Percentiles rank a stretch among this genome's conserved stretches.
Conservation (phyloP, 2,797 vertebrate genomes). For the Diceros bicornis region DNA sequence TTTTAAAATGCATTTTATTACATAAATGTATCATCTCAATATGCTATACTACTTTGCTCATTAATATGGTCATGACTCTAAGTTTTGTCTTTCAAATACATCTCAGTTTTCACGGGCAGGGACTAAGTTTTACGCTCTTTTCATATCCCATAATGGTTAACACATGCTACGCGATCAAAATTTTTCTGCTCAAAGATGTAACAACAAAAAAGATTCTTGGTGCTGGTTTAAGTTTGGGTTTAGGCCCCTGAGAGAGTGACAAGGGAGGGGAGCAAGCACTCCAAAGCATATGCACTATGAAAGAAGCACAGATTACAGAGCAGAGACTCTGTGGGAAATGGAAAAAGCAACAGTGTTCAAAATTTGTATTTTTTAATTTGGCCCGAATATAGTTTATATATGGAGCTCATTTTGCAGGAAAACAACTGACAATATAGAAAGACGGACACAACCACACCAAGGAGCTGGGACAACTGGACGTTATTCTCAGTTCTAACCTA, state of each 20-base stretch:
- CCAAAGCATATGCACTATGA: rapidly evolving
- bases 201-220: not conserved
- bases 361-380: not conserved
- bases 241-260: no score
- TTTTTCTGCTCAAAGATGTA: not conserved
- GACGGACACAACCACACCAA: not conserved
- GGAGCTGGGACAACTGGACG: not conserved
- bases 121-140: not conserved
- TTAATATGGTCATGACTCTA: not conserved
- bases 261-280: no score
- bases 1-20: not conserved
- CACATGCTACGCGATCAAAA: not conserved
- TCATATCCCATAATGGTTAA: not conserved
- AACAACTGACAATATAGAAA: not conserved
- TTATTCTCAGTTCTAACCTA: not conserved
- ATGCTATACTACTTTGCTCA: not conserved
- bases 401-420: not conserved
- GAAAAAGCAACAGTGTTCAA: not conserved
- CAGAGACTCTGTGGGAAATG: not conserved
- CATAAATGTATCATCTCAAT: not conserved
- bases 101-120: not conserved
- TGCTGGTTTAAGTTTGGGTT: not conserved
- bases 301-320: no score
- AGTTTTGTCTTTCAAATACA: not conserved
- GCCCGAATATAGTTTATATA: not conserved